Evolutionary conservation across 1,140 invertebrate genomes (phyloP).

Genomic region (Archegozetes longisetosus): DNA sequence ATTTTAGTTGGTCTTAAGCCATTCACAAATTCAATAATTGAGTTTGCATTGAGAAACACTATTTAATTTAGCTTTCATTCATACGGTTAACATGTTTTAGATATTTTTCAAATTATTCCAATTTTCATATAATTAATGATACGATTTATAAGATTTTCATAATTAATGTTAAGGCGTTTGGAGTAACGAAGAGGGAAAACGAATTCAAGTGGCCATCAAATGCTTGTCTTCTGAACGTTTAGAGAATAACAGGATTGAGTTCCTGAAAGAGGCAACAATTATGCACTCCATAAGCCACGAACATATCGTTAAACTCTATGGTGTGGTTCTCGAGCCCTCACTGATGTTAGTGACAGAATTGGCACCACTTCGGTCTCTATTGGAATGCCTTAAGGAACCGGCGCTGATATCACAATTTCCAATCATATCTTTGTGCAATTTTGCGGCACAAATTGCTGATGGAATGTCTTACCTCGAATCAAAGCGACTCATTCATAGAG

Average conservation of each 20-base stretch:
- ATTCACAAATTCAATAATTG: too few relatives aligned
- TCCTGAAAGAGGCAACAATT: constrained; percentile 91
- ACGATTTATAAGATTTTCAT: too few relatives aligned
- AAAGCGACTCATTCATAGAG: constrained; percentile 81
- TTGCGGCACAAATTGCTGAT: constrained; percentile 84
- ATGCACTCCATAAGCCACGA: constrained; percentile 96
- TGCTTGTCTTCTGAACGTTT: constrained; percentile 80
- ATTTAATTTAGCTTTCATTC: too few relatives aligned
- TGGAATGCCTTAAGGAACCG: constrained; percentile 89
- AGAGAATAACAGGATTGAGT: constrained; percentile 88
- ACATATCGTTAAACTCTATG: constrained; percentile 89
- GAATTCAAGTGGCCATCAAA: constrained; percentile 93
- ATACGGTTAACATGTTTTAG: too few relatives aligned
- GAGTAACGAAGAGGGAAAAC: constrained; percentile 77
- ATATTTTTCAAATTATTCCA: too few relatives aligned
- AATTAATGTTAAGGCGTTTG: constrained; percentile 61
- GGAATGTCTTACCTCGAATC: constrained; percentile 89
- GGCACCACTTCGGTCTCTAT: constrained; percentile 75
- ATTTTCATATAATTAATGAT: too few relatives aligned
- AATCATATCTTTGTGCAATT: constrained; percentile 70
- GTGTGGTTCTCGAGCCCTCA: constrained; percentile 82
- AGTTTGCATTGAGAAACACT: too few relatives aligned
- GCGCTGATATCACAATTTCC: constrained; percentile 71
- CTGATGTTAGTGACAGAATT: constrained; percentile 93
- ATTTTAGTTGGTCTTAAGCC: too few relatives aligned